Conservation (phyloP, 2,888 invertebrate species). For the Pachymerium ferrugineum region DNA sequence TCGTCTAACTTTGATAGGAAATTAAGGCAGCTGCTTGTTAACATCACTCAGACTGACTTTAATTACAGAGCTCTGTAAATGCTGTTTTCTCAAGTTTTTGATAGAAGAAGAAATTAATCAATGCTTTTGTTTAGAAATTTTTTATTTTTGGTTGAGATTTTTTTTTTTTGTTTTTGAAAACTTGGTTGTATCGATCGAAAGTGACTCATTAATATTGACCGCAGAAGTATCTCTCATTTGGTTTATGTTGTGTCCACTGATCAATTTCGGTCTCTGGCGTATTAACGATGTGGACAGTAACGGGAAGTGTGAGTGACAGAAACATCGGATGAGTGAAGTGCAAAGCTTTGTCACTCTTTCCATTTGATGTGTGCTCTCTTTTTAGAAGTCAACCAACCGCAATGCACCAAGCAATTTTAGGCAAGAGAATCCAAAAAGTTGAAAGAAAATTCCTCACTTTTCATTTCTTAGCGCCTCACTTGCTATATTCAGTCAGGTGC, state of each 20-base stretch:
- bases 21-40: too few species aligned
- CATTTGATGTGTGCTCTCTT: conserved; percentile 8
- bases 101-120: background rate
- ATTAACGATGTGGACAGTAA: conserved; percentile 3
- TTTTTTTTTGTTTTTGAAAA: background rate
- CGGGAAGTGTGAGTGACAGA: conserved; percentile 8
- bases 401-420: conserved; percentile 3
- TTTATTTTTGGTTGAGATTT: too few species aligned
- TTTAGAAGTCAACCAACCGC: conserved; percentile 8
- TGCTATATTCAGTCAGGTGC: background rate
- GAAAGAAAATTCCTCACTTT: background rate
- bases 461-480: conserved; percentile 1
- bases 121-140: too few species aligned
- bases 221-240: background rate
- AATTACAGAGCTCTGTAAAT: too few species aligned
- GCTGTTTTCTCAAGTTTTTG: too few species aligned
- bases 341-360: conserved; percentile 13
- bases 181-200: background rate
- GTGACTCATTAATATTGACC: background rate
- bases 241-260: conserved; percentile 8
- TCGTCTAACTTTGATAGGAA: background rate
- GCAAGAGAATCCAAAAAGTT: background rate
- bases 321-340: conserved; percentile 9
- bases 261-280: background rate
- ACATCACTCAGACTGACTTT: too few species aligned